Evolutionary conservation across 2,113 vertebrate genomes (phyloP).

Genomic region (Stomatorhinus ivindoensis): DNA sequence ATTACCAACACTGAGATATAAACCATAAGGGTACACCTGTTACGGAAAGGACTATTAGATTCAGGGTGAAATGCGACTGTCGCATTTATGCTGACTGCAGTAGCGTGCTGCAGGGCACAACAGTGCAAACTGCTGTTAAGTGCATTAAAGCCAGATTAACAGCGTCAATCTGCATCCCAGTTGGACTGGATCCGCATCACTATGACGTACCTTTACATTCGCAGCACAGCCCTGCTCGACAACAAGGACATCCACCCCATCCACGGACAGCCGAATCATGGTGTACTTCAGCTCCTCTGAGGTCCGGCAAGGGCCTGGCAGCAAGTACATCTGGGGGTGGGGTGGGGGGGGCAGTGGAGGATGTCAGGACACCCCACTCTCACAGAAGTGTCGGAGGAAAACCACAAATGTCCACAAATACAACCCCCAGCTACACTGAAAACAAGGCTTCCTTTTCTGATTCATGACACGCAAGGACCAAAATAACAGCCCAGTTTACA

Average conservation of each 20-base stretch:
- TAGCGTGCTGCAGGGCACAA: background rate
- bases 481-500: background rate
- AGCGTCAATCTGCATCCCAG: background rate
- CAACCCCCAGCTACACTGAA: background rate
- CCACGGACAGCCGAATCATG: constrained; percentile 88
- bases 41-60: background rate
- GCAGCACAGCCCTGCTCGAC: constrained; percentile 94
- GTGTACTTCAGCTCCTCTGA: constrained; percentile 94
- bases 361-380: background rate
- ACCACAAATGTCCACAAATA: background rate
- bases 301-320: constrained; percentile 82
- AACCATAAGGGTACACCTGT: background rate
- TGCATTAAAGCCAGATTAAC: background rate
- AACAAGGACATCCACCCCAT: constrained; percentile 84
- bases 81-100: background rate
- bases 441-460: background rate
- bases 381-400: background rate
- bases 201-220: constrained; percentile 72
- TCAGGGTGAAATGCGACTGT: background rate
- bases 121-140: background rate
- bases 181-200: background rate
- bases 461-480: background rate
- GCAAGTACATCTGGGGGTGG: constrained; percentile 66
- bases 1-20: background rate
- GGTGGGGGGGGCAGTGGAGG: constrained; percentile 2